phyloP scores from a whole-genome alignment of 2,113 vertebrate genomes.

The Craseonycteris thonglongyai region DNA sequence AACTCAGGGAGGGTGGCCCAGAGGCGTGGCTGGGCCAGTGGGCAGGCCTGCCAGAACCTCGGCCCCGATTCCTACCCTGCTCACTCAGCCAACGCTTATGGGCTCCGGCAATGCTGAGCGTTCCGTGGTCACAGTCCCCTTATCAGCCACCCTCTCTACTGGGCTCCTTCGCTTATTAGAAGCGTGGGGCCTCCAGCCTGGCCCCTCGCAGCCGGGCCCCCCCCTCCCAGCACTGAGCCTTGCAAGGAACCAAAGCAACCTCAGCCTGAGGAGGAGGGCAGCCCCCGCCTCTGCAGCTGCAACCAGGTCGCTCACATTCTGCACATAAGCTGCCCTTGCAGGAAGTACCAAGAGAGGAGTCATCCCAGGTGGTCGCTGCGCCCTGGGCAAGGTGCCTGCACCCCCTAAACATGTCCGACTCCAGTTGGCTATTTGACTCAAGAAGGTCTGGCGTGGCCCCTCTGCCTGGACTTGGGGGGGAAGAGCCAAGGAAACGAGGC shows the following conservation, averaged over 20 bases:
- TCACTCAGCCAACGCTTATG: neutral
- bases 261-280: neutral
- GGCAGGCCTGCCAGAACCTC: too few species aligned
- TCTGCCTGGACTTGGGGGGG: neutral
- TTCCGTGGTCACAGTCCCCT: rapidly evolving
- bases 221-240: neutral
- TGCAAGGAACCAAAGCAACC: neutral
- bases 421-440: neutral
- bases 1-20: rapidly evolving
- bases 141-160: rapidly evolving
- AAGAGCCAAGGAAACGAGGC: neutral
- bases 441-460: neutral
- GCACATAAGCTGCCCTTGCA: too few species aligned
- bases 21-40: rapidly evolving
- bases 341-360: neutral
- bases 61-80: neutral
- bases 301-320: neutral
- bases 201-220: rapidly evolving
- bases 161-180: neutral
- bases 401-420: neutral
- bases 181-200: rapidly evolving
- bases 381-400: neutral
- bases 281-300: neutral
- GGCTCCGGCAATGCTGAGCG: rapidly evolving
- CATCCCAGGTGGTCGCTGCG: neutral